Evolutionary conservation across 2,888 invertebrate genomes (phyloP).

Genomic region (Iphiclides podalirius): DNA sequence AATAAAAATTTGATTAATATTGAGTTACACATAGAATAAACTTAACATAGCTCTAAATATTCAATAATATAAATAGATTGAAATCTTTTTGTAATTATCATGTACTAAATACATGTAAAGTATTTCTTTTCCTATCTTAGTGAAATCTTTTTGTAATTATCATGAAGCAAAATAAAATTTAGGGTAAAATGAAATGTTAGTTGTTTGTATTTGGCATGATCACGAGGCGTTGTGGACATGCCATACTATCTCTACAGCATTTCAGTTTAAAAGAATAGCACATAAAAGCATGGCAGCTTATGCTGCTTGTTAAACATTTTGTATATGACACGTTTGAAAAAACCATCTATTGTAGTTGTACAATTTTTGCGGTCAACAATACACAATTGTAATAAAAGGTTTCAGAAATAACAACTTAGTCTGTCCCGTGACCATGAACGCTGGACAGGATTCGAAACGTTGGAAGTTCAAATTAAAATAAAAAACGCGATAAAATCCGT

Average conservation of each 20-base stretch:
- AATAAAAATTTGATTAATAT: constrained; percentile 14
- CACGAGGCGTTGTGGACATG: constrained; percentile 27
- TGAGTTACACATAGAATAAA: constrained; percentile 5
- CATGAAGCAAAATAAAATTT: constrained; percentile 24
- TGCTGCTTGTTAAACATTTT: background rate
- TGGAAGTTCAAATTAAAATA: no score
- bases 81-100: background rate
- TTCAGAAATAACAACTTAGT: no score
- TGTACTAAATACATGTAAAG: constrained; percentile 5
- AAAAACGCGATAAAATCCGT: no score
- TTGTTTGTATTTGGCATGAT: constrained; percentile 25
- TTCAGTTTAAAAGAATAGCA: background rate
- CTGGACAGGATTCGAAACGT: no score
- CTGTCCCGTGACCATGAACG: no score
- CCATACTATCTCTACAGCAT: constrained; percentile 20
- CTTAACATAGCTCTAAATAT: constrained; percentile 1
- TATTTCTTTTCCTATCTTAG: background rate
- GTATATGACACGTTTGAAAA: background rate
- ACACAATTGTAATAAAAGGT: no score
- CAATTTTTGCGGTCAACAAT: no score
- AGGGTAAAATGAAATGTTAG: constrained; percentile 23
- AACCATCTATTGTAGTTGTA: background rate
- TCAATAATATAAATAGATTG: constrained; percentile 4
- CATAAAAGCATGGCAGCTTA: constrained; percentile 1
- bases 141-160: no score